phyloP scores from a whole-genome alignment of 2,113 vertebrate genomes.

The Rhinoderma darwinii region DNA sequence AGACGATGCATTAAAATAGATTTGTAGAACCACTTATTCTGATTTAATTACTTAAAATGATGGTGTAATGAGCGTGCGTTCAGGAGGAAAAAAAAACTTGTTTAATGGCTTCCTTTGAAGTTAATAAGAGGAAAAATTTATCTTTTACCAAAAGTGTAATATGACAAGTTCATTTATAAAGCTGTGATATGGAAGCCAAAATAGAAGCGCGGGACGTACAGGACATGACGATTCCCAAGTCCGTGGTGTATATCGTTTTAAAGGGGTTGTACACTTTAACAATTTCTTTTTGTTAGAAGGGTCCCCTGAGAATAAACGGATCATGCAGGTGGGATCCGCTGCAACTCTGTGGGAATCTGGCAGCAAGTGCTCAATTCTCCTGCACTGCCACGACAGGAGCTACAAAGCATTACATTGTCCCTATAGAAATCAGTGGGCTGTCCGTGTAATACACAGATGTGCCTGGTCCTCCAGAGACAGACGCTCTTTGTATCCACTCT shows the following conservation, averaged over 20 bases:
- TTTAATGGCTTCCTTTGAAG: conserved; percentile 79
- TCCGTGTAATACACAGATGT: no score
- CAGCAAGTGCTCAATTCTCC: not conserved
- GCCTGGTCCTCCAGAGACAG: not conserved
- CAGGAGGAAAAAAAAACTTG: conserved; percentile 71
- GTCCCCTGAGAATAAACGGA: no score
- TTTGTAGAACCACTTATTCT: conserved; percentile 87
- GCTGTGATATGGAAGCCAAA: conserved; percentile 61
- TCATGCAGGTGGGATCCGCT: not conserved
- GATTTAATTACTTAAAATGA: conserved; percentile 93
- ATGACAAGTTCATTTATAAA: conserved; percentile 67
- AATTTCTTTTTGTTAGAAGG: not conserved
- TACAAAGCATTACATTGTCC: not conserved
- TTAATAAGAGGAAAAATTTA: conserved; percentile 77
- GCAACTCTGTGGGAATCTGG: not conserved
- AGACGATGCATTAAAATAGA: conserved; percentile 87
- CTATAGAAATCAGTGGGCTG: not conserved
- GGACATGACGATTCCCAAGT: not conserved
- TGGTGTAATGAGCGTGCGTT: conserved; percentile 79
- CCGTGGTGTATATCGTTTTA: not conserved
- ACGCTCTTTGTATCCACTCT: no score
- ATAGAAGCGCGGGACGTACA: not conserved
- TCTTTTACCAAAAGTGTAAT: conserved; percentile 70
- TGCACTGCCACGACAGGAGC: not conserved
- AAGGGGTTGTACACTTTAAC: not conserved